Evolutionary conservation across 2,113 vertebrate genomes (phyloP).

Genomic region (Pan paniscus): DNA sequence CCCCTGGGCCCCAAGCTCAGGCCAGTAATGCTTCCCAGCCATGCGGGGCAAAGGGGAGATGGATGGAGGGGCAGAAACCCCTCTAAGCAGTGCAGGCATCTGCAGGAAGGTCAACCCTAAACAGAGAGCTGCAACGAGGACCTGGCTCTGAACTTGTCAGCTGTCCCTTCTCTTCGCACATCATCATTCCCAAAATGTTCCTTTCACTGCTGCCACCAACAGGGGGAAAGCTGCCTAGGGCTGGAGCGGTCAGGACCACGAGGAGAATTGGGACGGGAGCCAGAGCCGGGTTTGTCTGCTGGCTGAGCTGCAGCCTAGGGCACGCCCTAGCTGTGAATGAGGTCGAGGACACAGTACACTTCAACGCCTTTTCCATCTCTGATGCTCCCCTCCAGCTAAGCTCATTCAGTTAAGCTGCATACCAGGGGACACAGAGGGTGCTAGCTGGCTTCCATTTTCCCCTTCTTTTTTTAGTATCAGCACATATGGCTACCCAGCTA

Average conservation of each 20-base stretch:
- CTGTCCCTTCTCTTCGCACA: not conserved
- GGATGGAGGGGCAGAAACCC: not conserved
- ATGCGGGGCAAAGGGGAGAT: not conserved
- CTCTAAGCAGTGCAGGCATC: not conserved
- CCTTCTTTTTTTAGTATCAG: not conserved
- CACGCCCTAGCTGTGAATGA: not conserved
- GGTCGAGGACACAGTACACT: not conserved
- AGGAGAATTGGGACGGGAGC: not conserved
- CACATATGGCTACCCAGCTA: not conserved
- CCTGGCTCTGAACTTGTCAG: not conserved
- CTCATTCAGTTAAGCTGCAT: not conserved
- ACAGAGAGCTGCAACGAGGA: not conserved
- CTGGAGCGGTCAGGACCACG: not conserved
- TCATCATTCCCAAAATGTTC: not conserved
- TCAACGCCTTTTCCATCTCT: not conserved
- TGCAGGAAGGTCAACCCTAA: not conserved
- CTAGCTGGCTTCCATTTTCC: not conserved
- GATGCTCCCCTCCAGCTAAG: not conserved
- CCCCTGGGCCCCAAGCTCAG: not conserved
- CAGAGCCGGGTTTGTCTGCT: not conserved
- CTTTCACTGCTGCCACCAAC: not conserved
- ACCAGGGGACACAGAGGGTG: not conserved
- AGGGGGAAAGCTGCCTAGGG: not conserved
- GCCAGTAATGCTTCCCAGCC: too few relatives aligned
- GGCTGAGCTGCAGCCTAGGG: not conserved